Evolutionary conservation across 2,888 invertebrate species (phyloP).

Genomic region (Elegia similella): DNA sequence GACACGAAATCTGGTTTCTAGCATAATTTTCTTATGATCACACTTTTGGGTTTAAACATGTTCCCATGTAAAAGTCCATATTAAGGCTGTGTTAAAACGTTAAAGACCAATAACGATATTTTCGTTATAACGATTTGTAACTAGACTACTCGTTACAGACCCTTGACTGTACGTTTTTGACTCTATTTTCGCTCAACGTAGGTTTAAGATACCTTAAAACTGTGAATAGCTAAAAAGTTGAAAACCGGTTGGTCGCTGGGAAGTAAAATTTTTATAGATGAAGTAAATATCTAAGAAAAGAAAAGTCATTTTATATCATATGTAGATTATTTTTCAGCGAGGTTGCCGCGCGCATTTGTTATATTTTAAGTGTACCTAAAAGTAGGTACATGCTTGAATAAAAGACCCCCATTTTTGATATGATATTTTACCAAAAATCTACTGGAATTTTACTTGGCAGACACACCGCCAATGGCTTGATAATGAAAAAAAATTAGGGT

Average conservation of each 20-base stretch:
- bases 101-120: slow-evolving; percentile 35
- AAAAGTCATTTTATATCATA: no score
- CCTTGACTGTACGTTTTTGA: slow-evolving; percentile 38
- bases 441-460: not conserved
- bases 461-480: slow-evolving; percentile 26
- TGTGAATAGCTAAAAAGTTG: not conserved
- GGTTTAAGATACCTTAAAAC: slow-evolving; percentile 38
- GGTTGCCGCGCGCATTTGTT: no score
- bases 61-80: slow-evolving; percentile 27
- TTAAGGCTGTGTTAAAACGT: slow-evolving; percentile 39
- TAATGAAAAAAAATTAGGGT: slow-evolving; percentile 32
- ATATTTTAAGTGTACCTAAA: no score
- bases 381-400: no score
- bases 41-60: slow-evolving; percentile 5
- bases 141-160: slow-evolving; percentile 33
- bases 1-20: no score
- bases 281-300: not conserved
- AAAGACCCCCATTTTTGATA: not conserved
- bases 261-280: not conserved
- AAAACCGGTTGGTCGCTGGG: not conserved
- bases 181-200: slow-evolving; percentile 61
- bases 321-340: no score
- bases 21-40: not conserved
- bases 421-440: not conserved
- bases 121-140: slow-evolving; percentile 33